phyloP scores from a whole-genome alignment of 2,113 vertebrate genomes.

The Nycticebus coucang region DNA sequence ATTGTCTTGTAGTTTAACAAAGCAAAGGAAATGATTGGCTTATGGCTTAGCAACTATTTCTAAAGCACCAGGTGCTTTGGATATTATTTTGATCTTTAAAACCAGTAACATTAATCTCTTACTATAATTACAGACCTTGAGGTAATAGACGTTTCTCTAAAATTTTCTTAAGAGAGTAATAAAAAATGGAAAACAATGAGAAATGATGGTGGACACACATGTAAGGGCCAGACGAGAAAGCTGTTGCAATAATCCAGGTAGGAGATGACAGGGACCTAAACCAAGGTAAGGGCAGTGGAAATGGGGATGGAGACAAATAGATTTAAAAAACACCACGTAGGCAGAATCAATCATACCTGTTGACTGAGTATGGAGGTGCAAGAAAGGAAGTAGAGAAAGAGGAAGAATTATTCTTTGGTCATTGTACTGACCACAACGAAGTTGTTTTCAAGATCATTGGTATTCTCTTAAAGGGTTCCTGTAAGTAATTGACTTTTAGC shows the following conservation, averaged over 20 bases:
- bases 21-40: neutral
- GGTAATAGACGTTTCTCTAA: neutral
- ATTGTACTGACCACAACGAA: neutral
- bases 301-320: neutral
- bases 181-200: neutral
- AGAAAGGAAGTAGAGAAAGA: neutral
- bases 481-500: neutral
- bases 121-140: neutral
- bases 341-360: neutral
- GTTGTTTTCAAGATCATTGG: neutral
- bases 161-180: conserved; percentile 38
- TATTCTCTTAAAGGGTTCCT: too few relatives aligned
- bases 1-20: neutral
- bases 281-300: neutral
- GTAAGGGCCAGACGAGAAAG: neutral
- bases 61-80: neutral
- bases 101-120: neutral
- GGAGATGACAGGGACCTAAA: neutral
- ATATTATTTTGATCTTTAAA: conserved; percentile 14
- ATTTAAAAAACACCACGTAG: neutral
- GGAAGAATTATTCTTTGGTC: neutral
- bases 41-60: neutral
- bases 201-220: neutral
- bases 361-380: neutral
- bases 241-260: neutral